Percentiles rank a stretch among this genome's conserved stretches.
These are phyloP conservation scores for Carettochelys insculpta DNA, from an alignment of 2,113 vertebrate species.

Conservation along the genomic window DNA sequence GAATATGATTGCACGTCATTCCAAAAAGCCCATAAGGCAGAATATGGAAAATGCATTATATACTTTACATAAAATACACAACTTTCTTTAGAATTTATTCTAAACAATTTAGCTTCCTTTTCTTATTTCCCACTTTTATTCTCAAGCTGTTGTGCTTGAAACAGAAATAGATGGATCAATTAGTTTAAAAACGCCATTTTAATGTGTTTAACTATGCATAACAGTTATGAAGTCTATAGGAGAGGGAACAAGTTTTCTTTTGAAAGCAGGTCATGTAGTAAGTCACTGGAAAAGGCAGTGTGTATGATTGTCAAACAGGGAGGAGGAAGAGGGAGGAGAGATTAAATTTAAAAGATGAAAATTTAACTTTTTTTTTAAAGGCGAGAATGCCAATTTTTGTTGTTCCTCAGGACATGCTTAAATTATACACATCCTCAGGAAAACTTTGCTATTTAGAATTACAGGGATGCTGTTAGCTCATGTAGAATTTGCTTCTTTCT, in stretches of 20 bases:
- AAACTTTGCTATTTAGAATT: constrained; percentile 11
- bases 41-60: not conserved
- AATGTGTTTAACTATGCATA: not conserved
- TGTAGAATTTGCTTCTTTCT: constrained; percentile 76
- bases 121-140: not conserved
- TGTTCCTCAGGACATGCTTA: constrained; percentile 34
- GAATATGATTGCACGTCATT: not conserved
- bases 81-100: not conserved
- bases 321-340: not conserved
- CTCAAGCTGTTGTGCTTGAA: not conserved
- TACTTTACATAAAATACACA: not conserved
- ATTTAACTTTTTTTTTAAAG: constrained; percentile 27
- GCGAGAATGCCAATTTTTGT: constrained; percentile 15
- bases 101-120: not conserved
- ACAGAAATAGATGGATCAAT: fast-evolving
- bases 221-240: not conserved
- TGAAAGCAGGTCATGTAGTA: constrained; percentile 20
- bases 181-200: not conserved
- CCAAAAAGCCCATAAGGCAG: not conserved
- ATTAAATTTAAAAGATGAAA: not conserved
- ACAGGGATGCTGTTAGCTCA: constrained; percentile 54
- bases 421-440: not conserved
- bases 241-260: not conserved
- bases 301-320: not conserved
- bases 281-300: not conserved